Percentiles rank a stretch among this genome's conserved stretches.
phyloP scores from a whole-genome alignment of 2,113 vertebrate species.

The Lucifuga dentata region DNA sequence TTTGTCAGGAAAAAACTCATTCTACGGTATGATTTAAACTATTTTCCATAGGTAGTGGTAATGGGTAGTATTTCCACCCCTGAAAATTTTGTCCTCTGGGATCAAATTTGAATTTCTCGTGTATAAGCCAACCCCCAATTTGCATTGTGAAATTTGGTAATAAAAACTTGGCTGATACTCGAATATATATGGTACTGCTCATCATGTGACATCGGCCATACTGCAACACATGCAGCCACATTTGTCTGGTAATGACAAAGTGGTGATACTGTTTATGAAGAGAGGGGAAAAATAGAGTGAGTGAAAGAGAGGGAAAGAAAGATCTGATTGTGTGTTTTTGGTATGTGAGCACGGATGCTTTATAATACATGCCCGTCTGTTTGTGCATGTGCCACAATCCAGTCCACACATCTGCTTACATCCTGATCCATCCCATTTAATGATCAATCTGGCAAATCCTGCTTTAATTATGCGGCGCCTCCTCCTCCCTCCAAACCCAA shows the following conservation, averaged over 20 bases:
- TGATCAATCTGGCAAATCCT: conserved; percentile 65
- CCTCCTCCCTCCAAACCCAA: conserved; percentile 50
- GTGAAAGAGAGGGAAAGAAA: background rate
- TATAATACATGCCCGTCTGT: background rate
- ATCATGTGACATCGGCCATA: no score
- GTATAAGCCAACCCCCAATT: no score
- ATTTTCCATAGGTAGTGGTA: no score
- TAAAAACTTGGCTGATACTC: no score
- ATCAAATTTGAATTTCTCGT: no score
- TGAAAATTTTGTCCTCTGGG: no score
- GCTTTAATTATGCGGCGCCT: conserved; percentile 68
- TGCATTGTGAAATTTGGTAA: no score
- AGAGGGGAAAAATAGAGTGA: background rate
- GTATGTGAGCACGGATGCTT: conserved; percentile 5
- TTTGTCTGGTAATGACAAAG: no score
- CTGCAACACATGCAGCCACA: background rate
- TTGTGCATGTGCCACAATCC: conserved; percentile 13
- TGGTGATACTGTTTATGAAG: background rate
- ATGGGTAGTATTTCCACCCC: no score
- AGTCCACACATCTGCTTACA: conserved; percentile 38
- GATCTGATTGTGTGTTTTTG: conserved; percentile 6
- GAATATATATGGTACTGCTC: no score
- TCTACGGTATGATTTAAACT: no score
- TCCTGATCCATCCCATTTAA: conserved; percentile 55
- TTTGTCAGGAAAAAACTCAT: no score